Conservation (phyloP, 2,888 invertebrate species). For the Melinopterus prodromus region DNA sequence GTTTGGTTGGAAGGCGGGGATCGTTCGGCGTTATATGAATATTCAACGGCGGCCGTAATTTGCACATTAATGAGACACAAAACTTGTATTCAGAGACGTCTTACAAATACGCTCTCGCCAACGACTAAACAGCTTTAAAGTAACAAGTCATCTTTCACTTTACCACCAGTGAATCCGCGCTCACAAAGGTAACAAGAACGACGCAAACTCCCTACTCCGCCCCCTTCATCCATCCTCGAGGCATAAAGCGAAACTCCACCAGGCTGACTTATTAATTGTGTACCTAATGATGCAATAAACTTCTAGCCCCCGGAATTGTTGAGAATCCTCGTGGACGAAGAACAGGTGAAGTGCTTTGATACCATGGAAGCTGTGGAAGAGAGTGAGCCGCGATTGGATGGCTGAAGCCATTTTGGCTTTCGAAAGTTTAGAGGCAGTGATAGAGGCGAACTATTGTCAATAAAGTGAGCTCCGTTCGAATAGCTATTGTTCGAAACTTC, state of each 20-base stretch:
- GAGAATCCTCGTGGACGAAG: not conserved
- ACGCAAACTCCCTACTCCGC: not conserved
- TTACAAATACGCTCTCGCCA: not conserved
- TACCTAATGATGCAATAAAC: conserved; percentile 4
- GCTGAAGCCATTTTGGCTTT: not conserved
- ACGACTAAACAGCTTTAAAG: not conserved
- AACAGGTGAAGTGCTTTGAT: not conserved
- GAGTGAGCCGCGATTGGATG: not conserved
- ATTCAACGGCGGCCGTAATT: not conserved
- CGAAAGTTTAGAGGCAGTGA: conserved; percentile 1
- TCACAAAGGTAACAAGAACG: conserved; percentile 4
- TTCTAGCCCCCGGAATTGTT: not conserved
- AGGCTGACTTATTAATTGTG: not conserved
- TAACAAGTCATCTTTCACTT: conserved; percentile 4
- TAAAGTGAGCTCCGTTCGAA: not conserved
- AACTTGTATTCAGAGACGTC: conserved; percentile 4
- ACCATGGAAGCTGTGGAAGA: not conserved
- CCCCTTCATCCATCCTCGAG: not conserved
- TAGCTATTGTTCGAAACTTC: not conserved
- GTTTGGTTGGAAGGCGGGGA: not conserved
- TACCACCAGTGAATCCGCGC: not conserved
- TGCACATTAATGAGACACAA: not conserved
- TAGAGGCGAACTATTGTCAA: conserved; percentile 4
- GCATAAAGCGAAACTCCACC: conserved; percentile 4
- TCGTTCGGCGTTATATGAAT: not conserved